Conservation (phyloP, 2,888 invertebrate species). For the Kryphioiulus occultus region DNA sequence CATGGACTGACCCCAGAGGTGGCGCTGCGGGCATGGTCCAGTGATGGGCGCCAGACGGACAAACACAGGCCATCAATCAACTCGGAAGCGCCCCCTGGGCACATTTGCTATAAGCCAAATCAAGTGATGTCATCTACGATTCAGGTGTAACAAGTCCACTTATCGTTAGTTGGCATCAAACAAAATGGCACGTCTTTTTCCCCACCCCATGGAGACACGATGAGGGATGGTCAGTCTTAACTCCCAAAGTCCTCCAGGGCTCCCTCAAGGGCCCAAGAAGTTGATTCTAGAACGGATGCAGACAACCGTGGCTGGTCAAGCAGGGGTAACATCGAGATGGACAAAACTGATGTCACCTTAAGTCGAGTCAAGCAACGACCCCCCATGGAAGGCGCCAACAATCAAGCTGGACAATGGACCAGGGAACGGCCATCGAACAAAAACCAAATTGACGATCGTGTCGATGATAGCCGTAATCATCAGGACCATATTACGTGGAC, state of each 20-base stretch:
- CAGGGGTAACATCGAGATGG: background rate
- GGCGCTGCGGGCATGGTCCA: background rate
- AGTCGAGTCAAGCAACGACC: conserved; percentile 14
- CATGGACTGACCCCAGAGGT: conserved; percentile 14
- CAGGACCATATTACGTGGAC: too few species aligned
- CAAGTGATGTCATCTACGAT: background rate
- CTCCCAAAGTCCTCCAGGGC: background rate
- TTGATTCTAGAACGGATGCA: conserved; percentile 16
- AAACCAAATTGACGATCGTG: background rate
- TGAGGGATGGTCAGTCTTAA: background rate
- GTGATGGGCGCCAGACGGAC: background rate
- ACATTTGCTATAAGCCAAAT: background rate
- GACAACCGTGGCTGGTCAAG: background rate
- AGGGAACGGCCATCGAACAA: background rate
- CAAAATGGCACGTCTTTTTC: conserved; percentile 1
- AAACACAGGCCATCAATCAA: conserved; percentile 4
- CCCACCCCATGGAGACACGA: background rate
- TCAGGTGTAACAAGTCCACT: conserved; percentile 16
- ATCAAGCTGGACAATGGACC: background rate
- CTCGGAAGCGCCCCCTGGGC: background rate
- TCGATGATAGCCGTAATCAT: background rate
- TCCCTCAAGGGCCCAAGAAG: background rate
- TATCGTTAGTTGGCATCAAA: conserved; percentile 17
- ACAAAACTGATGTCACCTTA: conserved; percentile 17
- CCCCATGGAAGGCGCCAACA: conserved; percentile 12